Evolutionary conservation across 2,113 vertebrate species (phyloP), one percentile per base, ranked within the genome.

Genomic region (Tragelaphus buxtoni): DNA sequence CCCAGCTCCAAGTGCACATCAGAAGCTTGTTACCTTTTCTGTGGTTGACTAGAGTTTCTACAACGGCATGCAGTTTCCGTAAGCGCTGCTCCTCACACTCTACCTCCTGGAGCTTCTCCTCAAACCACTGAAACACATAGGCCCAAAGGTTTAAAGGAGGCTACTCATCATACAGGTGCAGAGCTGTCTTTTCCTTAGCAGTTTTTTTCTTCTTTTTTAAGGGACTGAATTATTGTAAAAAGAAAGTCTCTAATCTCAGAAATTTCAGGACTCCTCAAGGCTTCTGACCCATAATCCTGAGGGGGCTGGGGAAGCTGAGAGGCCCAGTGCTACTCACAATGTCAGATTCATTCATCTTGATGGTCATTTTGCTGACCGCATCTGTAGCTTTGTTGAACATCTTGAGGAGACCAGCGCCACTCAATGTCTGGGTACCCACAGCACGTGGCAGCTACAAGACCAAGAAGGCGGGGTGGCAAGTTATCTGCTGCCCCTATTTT

Each of bases 331-430:
- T 89, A 97, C 99, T 99, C 98, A 99, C 99, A 65, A 99, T 98
- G 77, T 99, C 99, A 0, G 99, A 99, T 84, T 99, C 99, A 1
- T 99, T 99, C 99, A 99, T 99, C 99, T 99, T 99, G 97, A 99
- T 99, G 98, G 99, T 99, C 99, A 99, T 99, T 99, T 99, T 99
- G 98, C 99, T 99, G 98, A 99, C 99, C 0, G 99, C 99, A 3
- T 99, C 99, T 0, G 99, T 99, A 13, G 99, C 99, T 98, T 99
- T 99, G 99, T 99, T 99, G 97, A 99, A 99, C 99, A 99, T 99
- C 98, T 99, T 99, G 93, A 99, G 98, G 97, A 99, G 99, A 76
- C 99, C 99, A 56, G 99, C 99, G n/a, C 99, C 99, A 65, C 99
- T 99, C 97, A 99, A 95, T n/a, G 99, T 97, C 97, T 99, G 99